Conservation (phyloP, 2,113 vertebrate species). For the Daboia siamensis region DNA sequence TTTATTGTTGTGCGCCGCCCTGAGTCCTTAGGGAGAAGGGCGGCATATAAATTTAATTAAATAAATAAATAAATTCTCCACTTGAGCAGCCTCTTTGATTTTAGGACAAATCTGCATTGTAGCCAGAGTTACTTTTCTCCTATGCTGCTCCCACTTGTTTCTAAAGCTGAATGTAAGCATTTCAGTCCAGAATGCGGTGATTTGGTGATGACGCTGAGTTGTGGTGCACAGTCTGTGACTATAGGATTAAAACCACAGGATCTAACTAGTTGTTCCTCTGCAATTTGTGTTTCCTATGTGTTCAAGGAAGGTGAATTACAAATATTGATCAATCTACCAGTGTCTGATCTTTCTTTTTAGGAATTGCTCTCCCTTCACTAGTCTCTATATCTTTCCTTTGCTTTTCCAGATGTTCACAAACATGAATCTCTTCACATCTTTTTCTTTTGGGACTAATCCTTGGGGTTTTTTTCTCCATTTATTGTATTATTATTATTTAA, state of each 20-base stretch:
- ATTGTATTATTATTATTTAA: background rate
- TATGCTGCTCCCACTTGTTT: background rate
- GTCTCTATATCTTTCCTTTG: background rate
- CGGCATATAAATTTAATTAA: no score
- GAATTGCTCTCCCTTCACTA: background rate
- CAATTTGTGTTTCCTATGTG: background rate
- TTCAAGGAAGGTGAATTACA: background rate
- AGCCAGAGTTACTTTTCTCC: background rate
- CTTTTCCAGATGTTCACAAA: background rate
- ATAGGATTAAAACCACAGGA: background rate
- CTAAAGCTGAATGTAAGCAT: background rate
- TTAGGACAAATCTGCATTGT: background rate
- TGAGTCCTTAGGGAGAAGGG: no score
- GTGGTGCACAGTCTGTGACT: background rate
- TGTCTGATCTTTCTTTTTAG: background rate
- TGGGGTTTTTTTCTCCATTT: background rate
- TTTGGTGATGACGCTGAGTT: background rate
- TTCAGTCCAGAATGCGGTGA: background rate
- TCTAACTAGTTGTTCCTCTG: background rate
- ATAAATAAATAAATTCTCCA: background rate
- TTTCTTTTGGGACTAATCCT: background rate
- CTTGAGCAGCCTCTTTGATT: background rate
- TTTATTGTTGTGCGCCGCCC: no score
- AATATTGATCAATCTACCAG: background rate
- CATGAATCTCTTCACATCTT: background rate